Conservation (phyloP, 2,113 vertebrate genomes). For the Gavia stellata region DNA sequence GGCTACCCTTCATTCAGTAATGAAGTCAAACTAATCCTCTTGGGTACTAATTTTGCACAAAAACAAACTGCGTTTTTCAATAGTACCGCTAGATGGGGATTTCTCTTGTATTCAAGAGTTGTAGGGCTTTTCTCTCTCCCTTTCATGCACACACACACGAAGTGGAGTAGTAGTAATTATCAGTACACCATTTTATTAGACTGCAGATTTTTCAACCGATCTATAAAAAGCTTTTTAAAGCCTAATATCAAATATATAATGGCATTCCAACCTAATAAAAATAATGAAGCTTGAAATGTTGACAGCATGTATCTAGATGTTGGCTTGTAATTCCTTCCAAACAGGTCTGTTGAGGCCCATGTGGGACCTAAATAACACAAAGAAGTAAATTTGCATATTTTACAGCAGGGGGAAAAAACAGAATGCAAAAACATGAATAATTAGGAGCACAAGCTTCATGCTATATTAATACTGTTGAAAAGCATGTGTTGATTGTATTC, state of each 20-base stretch:
- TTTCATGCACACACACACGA: neutral
- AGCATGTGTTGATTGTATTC: slow-evolving; percentile 63
- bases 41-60: slow-evolving; percentile 71
- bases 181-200: slow-evolving; percentile 61
- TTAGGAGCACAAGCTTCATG: slow-evolving; percentile 63
- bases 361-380: slow-evolving; percentile 62
- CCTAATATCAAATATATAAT: slow-evolving; percentile 69
- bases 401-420: slow-evolving; percentile 60
- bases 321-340: slow-evolving; percentile 61
- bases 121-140: slow-evolving; percentile 6
- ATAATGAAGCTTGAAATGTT: slow-evolving; percentile 69
- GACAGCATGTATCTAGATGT: slow-evolving; percentile 54
- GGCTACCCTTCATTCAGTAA: slow-evolving; percentile 63
- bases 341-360: slow-evolving; percentile 56
- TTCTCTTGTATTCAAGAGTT: slow-evolving; percentile 51
- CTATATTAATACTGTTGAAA: slow-evolving; percentile 68
- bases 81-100: slow-evolving; percentile 72
- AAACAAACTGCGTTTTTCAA: slow-evolving; percentile 76
- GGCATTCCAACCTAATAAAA: slow-evolving; percentile 62
- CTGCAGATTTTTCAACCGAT: slow-evolving; percentile 54
- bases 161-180: slow-evolving; percentile 60
- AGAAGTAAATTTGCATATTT: slow-evolving; percentile 71
- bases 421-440: slow-evolving; percentile 66
- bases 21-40: slow-evolving; percentile 73
- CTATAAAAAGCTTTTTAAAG: slow-evolving; percentile 67